Percentiles rank a stretch among this genome's conserved stretches.
phyloP scores from a whole-genome alignment of 1,140 invertebrate genomes.

The Geopemphigus sp. region DNA sequence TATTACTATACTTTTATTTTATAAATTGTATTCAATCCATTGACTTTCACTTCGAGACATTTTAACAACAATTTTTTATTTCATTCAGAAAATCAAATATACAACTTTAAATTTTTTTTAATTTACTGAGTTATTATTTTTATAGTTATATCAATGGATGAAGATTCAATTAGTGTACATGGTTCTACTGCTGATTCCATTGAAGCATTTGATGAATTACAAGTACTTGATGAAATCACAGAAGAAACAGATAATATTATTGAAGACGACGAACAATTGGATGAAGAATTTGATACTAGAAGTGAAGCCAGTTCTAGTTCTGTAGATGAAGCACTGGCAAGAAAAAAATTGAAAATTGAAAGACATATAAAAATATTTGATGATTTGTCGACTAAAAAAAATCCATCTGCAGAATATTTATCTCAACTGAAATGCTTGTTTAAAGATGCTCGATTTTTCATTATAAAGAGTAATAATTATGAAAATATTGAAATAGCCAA shows the following conservation, averaged over 20 bases:
- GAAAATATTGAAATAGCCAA: slow-evolving; percentile 95
- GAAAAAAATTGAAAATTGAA: slow-evolving; percentile 64
- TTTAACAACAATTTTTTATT: too few species aligned
- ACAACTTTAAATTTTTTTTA: not conserved
- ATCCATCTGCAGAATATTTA: slow-evolving; percentile 75
- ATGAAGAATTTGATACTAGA: slow-evolving; percentile 64
- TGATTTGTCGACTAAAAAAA: slow-evolving; percentile 57
- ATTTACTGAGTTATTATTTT: not conserved
- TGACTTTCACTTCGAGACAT: too few species aligned
- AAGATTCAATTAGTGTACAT: slow-evolving; percentile 46
- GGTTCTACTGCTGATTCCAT: slow-evolving; percentile 41
- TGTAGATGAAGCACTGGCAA: slow-evolving; percentile 67
- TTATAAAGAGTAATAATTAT: slow-evolving; percentile 97
- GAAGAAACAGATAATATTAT: slow-evolving; percentile 49
- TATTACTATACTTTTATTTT: too few species aligned
- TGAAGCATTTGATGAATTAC: slow-evolving; percentile 37
- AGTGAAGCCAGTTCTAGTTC: slow-evolving; percentile 70
- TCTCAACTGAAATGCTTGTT: slow-evolving; percentile 93
- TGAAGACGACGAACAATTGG: slow-evolving; percentile 52
- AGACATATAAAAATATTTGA: slow-evolving; percentile 56
- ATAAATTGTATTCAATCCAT: too few species aligned
- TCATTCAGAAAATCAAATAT: not conserved
- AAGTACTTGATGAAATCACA: slow-evolving; percentile 35
- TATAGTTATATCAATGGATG: slow-evolving; percentile 39
- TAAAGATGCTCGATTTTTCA: slow-evolving; percentile 90